Conservation (phyloP, 1,140 invertebrate genomes). For the Wasmannia auropunctata region DNA sequence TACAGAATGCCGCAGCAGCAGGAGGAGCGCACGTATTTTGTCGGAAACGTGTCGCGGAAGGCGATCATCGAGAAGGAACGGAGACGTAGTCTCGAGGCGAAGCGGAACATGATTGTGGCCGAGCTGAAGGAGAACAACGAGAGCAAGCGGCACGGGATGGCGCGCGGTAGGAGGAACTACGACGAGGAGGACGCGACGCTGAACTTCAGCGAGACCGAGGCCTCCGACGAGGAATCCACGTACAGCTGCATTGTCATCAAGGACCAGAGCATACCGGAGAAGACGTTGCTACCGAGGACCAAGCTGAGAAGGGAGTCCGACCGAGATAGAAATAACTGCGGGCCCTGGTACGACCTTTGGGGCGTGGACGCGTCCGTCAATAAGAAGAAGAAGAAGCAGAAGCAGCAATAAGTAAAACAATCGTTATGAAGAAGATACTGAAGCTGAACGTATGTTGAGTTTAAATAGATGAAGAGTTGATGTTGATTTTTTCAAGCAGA, state of each 20-base stretch:
- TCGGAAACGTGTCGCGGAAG: constrained; percentile 84
- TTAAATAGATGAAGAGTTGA: neutral
- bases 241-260: constrained; percentile 86
- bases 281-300: constrained; percentile 89
- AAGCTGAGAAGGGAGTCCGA: constrained; percentile 87
- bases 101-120: constrained; percentile 82
- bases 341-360: constrained; percentile 95
- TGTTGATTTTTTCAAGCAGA: neutral
- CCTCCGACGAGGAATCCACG: constrained; percentile 87
- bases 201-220: constrained; percentile 85
- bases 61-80: constrained; percentile 86
- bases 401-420: constrained; percentile 69
- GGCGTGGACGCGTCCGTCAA: constrained; percentile 87
- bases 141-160: constrained; percentile 86
- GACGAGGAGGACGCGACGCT: constrained; percentile 82
- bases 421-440: neutral
- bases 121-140: constrained; percentile 83
- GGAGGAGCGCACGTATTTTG: constrained; percentile 83
- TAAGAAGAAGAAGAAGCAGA: constrained; percentile 83
- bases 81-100: constrained; percentile 86
- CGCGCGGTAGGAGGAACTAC: constrained; percentile 86
- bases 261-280: constrained; percentile 84
- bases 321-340: constrained; percentile 88
- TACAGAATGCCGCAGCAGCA: constrained; percentile 85
- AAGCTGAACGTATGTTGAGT: neutral